Evolutionary conservation across 2,113 vertebrate species (phyloP).

Genomic region (Limnothrissa miodon): DNA sequence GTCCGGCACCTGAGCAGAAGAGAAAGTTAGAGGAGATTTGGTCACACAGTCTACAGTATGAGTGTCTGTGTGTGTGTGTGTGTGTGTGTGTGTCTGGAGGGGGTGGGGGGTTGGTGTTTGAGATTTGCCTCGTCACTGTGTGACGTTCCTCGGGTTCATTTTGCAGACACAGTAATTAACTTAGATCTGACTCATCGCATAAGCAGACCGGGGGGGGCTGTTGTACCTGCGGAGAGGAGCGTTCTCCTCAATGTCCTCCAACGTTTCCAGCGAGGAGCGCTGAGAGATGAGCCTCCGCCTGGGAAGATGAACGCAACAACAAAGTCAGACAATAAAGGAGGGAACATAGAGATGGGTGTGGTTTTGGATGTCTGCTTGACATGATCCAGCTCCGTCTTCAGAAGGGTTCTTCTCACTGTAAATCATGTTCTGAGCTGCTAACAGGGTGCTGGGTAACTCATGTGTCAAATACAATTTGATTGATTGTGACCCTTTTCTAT

Average conservation of each 20-base stretch:
- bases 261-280: conserved; percentile 94
- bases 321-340: neutral
- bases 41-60: too few relatives aligned
- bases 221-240: conserved; percentile 90
- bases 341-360: neutral
- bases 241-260: conserved; percentile 98
- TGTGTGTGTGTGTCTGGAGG: neutral
- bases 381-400: neutral
- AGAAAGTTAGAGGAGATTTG: conserved; percentile 52
- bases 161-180: neutral
- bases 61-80: neutral
- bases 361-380: neutral
- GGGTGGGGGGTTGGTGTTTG: too few relatives aligned
- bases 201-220: neutral
- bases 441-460: neutral
- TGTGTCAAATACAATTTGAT: neutral
- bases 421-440: neutral
- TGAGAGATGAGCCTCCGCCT: conserved; percentile 96
- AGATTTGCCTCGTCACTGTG: neutral
- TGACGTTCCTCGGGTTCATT: neutral
- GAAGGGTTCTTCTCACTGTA: neutral
- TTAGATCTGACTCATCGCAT: neutral
- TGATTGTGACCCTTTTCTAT: neutral
- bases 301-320: conserved; percentile 26
- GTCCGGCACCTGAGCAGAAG: conserved; percentile 90